These are phyloP conservation scores for Hedya salicella DNA, from an alignment of 2,888 invertebrate genomes.

Conservation along the genomic window DNA sequence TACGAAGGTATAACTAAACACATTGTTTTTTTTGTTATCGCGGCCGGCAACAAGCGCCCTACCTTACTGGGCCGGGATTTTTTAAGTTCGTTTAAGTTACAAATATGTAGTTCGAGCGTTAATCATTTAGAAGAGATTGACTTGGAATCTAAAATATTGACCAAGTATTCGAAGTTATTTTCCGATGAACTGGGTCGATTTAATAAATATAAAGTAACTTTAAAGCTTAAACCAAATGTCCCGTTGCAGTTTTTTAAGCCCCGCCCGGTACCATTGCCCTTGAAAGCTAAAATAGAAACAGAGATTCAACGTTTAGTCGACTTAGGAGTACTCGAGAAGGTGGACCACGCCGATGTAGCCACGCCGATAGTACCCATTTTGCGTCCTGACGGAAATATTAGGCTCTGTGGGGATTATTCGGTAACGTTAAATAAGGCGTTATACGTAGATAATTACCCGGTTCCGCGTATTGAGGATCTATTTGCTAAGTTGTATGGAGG, in stretches of 20 bases:
- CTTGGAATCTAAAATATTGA: not conserved
- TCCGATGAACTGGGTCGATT: not conserved
- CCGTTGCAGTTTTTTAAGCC: constrained; percentile 3
- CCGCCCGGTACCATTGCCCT: not conserved
- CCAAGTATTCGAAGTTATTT: not conserved
- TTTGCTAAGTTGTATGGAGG: constrained; percentile 48
- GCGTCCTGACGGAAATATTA: constrained; percentile 2
- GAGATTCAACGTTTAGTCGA: not conserved
- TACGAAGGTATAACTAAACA: not conserved
- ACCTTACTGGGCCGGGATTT: not conserved
- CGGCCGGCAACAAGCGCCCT: not conserved
- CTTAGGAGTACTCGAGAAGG: constrained; percentile 27
- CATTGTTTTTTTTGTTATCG: not conserved
- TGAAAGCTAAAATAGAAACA: not conserved
- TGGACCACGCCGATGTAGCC: constrained; percentile 15
- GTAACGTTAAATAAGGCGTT: constrained; percentile 32
- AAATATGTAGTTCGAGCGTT: not conserved
- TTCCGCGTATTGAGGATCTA: constrained; percentile 43
- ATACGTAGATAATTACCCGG: not conserved
- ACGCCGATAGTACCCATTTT: constrained; percentile 15
- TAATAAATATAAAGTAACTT: not conserved
- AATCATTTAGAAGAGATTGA: not conserved
- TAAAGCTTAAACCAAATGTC: not conserved
- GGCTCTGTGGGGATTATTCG: constrained; percentile 30
- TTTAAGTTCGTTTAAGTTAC: not conserved